These are phyloP conservation scores for Bemisia tabaci DNA, from an alignment of 1,140 invertebrate genomes.

Conservation along the genomic window DNA sequence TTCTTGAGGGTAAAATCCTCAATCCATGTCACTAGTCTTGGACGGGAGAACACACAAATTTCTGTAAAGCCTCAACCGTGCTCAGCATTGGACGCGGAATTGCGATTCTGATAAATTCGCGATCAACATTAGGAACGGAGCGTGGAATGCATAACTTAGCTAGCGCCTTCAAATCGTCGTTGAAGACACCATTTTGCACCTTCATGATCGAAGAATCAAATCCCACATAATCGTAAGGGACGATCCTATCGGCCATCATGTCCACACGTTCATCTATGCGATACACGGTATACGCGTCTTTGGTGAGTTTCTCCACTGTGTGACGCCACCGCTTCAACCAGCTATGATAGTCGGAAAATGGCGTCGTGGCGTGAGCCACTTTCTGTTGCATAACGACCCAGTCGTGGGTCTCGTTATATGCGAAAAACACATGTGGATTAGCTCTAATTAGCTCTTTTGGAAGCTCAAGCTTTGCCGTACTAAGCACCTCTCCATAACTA, in stretches of 20 bases:
- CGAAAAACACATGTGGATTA: not conserved
- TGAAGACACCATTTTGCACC: not conserved
- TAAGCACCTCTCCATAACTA: too few relatives aligned
- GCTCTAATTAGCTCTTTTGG: not conserved
- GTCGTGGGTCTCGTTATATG: not conserved
- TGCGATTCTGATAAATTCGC: not conserved
- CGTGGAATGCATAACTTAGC: too few relatives aligned
- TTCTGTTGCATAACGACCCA: not conserved
- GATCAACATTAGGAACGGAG: not conserved
- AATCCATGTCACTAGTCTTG: not conserved
- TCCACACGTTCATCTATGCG: not conserved
- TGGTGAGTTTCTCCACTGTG: not conserved
- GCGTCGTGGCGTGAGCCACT: not conserved
- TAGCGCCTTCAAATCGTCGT: too few relatives aligned
- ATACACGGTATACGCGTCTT: not conserved
- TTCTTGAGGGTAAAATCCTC: not conserved
- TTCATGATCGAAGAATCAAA: not conserved
- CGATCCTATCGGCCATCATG: not conserved
- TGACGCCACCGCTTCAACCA: not conserved
- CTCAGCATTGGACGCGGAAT: too few relatives aligned
- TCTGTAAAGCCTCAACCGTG: too few relatives aligned
- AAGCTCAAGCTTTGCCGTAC: not conserved
- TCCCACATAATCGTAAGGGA: not conserved
- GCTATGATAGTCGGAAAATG: not conserved
- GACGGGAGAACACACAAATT: not conserved